Conservation (phyloP, 2,888 invertebrate species). For the Agonopterix arenella region DNA sequence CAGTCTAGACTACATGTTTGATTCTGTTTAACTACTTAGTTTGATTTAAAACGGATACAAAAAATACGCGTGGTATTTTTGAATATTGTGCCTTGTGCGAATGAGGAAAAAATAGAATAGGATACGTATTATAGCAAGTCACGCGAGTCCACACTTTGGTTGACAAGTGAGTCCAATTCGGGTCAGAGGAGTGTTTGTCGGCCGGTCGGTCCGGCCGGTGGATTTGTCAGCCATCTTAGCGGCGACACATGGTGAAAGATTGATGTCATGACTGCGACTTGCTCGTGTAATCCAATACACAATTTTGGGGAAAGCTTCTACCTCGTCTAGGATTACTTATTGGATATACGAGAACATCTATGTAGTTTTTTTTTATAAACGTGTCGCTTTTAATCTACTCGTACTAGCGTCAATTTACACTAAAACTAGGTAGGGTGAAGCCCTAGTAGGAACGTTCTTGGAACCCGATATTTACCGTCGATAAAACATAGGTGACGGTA, state of each 20-base stretch:
- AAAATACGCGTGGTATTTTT: background rate
- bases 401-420: slow-evolving; percentile 1
- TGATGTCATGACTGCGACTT: too few species aligned
- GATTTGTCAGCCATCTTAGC: background rate
- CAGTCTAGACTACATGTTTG: background rate
- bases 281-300: too few species aligned
- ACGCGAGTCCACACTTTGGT: background rate
- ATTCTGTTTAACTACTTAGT: background rate
- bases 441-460: slow-evolving; percentile 8
- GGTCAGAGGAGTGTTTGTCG: background rate
- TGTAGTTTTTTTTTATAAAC: background rate
- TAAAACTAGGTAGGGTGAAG: slow-evolving; percentile 7
- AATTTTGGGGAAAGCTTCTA: too few species aligned
- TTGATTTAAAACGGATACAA: background rate
- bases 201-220: background rate
- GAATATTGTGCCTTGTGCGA: background rate
- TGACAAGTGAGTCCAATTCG: background rate
- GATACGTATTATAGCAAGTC: background rate
- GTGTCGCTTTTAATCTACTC: background rate
- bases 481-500: slow-evolving; percentile 11
- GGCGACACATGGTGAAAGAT: background rate
- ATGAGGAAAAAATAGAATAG: background rate
- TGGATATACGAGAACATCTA: background rate
- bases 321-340: too few species aligned
- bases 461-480: slow-evolving; percentile 11